Evolutionary conservation across 2,888 invertebrate genomes (phyloP), one percentile per base, ranked within the genome.

Genomic region (Drosophila multiciliata): DNA sequence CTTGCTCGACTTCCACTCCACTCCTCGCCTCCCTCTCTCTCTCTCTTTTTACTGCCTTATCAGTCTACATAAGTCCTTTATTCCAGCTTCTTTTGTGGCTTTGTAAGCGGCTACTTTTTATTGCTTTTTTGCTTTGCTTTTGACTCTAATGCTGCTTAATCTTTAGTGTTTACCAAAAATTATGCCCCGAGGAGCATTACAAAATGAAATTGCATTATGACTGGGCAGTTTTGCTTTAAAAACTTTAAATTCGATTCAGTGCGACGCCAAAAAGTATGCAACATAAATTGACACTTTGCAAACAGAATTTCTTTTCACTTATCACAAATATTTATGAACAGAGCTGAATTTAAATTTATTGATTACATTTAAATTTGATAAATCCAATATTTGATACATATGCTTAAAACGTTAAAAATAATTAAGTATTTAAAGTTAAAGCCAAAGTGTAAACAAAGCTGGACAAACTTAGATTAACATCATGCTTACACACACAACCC

Each of bases 131-230:
- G 75, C 70, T 82, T 85, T 85, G 76, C 76, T 73, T 78, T 76
- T 76, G 81, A 78, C 76, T 83, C 77, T 74, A 89, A 83, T 82
- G 84, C 84, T 71, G 84, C 75, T 84, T 85, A 85, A 85, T 85
- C 85, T 85, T 79, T 79, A 82, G 73, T 87, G 78, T 87, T 88
- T 86, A 87, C 82, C 89, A 78, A 89, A 86, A 87, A 85, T 83
- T 83, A 75, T 74, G 87, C 89, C 89, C 85, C 76, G 69, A 81
- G 85, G 87, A 83, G 64, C 73, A 78, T 71, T 76, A 65, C 70
- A 75, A 66, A 83, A 78, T 89, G 89, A 85, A 85, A 85, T 85
- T 89, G 89, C 84, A 85, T 83, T 89, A 89, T 83, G 82, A 85
- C 81, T 83, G 72, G 5, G 38, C 32, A 26, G 32, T 17, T 38